These are phyloP conservation scores for Acanthurus leucopareius DNA, from an alignment of 2,797 vertebrate genomes.

Conservation along the genomic window DNA sequence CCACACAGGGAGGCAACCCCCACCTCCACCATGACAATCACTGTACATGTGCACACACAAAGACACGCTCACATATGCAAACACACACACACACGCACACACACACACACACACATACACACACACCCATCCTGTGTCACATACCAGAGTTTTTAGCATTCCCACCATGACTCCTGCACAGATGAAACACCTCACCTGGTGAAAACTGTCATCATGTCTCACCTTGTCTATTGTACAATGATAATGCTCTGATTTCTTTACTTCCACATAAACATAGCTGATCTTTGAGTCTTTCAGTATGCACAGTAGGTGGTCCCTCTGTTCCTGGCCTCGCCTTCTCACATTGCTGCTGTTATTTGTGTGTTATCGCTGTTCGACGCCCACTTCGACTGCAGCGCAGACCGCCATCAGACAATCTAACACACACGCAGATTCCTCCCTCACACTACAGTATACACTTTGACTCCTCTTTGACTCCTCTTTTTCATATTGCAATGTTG, in stretches of 20 bases:
- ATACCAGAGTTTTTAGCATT: constrained; percentile 49
- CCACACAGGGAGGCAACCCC: constrained; percentile 81
- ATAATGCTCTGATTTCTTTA: constrained; percentile 46
- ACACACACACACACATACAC: constrained; percentile 50
- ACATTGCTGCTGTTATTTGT: constrained; percentile 46
- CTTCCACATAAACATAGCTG: constrained; percentile 23
- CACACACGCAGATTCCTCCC: constrained; percentile 50
- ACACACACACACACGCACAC: constrained; percentile 49
- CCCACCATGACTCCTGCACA: constrained; percentile 30
- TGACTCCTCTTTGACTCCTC: constrained; percentile 84
- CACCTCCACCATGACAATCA: constrained; percentile 71
- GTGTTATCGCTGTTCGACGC: constrained; percentile 37
- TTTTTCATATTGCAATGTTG: constrained; percentile 82
- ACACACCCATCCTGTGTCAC: constrained; percentile 46
- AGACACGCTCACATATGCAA: constrained; percentile 26
- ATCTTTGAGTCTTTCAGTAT: constrained; percentile 27
- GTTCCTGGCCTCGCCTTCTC: constrained; percentile 35
- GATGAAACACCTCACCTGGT: constrained; percentile 43
- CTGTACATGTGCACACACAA: constrained; percentile 61
- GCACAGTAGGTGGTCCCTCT: constrained; percentile 37
- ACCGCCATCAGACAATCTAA: constrained; percentile 50
- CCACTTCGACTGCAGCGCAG: constrained; percentile 48
- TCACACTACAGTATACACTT: constrained; percentile 57
- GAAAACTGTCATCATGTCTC: constrained; percentile 51
- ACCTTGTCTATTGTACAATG: constrained; percentile 20